Evolutionary conservation across 2,113 vertebrate species (phyloP).

Genomic region (Charina bottae): DNA sequence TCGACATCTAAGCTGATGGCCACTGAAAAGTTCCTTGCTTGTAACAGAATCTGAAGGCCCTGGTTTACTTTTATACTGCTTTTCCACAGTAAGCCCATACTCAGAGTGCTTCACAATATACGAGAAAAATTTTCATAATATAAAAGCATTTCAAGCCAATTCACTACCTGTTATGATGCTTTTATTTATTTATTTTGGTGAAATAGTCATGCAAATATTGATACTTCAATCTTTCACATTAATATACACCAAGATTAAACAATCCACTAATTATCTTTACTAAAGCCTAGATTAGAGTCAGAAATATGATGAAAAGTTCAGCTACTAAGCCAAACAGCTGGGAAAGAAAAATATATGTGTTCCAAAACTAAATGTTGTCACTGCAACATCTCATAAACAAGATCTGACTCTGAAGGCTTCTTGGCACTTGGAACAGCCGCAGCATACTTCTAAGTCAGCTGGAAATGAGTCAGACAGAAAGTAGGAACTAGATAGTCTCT

Average conservation of each 20-base stretch:
- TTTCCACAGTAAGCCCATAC: not conserved
- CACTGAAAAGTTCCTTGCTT: not conserved
- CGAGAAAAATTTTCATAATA: not conserved
- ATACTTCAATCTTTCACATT: not conserved
- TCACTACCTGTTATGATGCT: not conserved
- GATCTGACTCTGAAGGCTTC: not conserved
- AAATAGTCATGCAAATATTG: not conserved
- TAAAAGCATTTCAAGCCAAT: not conserved
- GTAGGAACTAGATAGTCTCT: not conserved
- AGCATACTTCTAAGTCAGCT: not conserved
- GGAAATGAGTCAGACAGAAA: not conserved
- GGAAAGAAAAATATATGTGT: not conserved
- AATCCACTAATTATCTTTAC: not conserved
- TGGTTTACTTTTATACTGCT: not conserved
- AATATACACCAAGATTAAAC: not conserved
- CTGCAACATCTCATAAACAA: not conserved
- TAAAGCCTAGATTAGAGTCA: not conserved
- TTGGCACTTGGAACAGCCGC: too few species aligned
- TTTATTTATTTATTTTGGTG: not conserved
- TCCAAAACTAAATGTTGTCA: not conserved
- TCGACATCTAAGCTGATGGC: not conserved
- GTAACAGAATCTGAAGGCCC: not conserved
- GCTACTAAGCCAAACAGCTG: too few species aligned
- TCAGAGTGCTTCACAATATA: not conserved
- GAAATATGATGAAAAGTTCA: not conserved